phyloP scores from a whole-genome alignment of 2,797 vertebrate species.

The Eptatretus atami region DNA sequence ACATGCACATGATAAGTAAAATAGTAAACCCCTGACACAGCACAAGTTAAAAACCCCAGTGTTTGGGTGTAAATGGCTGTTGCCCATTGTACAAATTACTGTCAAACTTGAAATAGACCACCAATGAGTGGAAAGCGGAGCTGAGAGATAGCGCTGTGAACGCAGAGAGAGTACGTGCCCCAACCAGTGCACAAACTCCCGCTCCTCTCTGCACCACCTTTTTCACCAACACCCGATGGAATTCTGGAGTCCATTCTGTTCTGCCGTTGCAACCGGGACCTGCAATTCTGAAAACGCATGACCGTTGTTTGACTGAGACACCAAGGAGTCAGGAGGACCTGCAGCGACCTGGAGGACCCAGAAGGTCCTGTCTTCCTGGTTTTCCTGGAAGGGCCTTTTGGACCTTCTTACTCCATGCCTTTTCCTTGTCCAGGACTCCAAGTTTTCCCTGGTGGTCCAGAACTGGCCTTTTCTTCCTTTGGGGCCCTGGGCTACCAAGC shows the following conservation, averaged over 20 bases:
- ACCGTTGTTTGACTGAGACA: slow-evolving; percentile 17
- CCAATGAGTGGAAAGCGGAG: slow-evolving; percentile 57
- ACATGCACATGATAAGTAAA: slow-evolving; percentile 80
- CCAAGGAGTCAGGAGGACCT: slow-evolving; percentile 57
- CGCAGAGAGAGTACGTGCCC: slow-evolving; percentile 35
- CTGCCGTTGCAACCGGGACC: slow-evolving; percentile 31
- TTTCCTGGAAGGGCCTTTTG: neutral
- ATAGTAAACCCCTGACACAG: slow-evolving; percentile 65
- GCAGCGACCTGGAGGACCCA: slow-evolving; percentile 46
- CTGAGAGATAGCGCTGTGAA: slow-evolving; percentile 61
- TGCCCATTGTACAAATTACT: slow-evolving; percentile 63
- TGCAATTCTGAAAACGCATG: slow-evolving; percentile 26
- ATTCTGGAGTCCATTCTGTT: slow-evolving; percentile 19
- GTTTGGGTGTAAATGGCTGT: slow-evolving; percentile 63
- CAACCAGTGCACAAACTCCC: slow-evolving; percentile 28
- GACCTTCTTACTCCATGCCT: neutral
- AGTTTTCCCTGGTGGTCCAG: slow-evolving; percentile 45
- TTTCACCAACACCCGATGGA: slow-evolving; percentile 14
- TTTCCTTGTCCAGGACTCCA: slow-evolving; percentile 24
- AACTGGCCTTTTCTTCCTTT: slow-evolving; percentile 33
- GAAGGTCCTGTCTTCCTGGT: slow-evolving; percentile 22
- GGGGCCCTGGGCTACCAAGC: slow-evolving; percentile 33
- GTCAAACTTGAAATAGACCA: slow-evolving; percentile 50
- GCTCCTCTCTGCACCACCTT: slow-evolving; percentile 21
- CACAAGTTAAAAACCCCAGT: slow-evolving; percentile 71